phyloP scores from a whole-genome alignment of 2,113 vertebrate genomes.

The Barbus barbus region DNA sequence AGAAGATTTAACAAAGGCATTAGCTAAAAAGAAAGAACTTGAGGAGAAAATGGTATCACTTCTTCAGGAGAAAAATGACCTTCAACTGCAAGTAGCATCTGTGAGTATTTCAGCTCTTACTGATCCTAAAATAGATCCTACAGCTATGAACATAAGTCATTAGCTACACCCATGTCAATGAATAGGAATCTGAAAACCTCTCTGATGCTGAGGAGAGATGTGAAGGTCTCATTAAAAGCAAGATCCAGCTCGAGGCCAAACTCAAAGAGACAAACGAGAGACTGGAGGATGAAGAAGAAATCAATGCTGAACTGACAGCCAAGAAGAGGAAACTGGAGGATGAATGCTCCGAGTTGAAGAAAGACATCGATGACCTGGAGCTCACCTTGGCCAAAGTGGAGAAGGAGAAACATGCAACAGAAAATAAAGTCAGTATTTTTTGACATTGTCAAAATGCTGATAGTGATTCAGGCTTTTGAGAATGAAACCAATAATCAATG shows the following conservation, averaged over 20 bases:
- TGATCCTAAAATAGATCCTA: no score
- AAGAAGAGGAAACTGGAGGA: slow-evolving; percentile 60
- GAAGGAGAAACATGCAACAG: slow-evolving; percentile 35
- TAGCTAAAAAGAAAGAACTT: slow-evolving; percentile 54
- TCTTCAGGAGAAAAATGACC: slow-evolving; percentile 57
- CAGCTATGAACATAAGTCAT: no score
- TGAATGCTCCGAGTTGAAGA: slow-evolving; percentile 60
- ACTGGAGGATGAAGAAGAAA: slow-evolving; percentile 79
- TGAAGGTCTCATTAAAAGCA: slow-evolving; percentile 61
- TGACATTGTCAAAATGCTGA: no score
- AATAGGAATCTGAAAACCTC: slow-evolving; percentile 64
- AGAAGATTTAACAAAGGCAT: slow-evolving; percentile 36
- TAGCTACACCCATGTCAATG: no score
- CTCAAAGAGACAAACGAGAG: slow-evolving; percentile 67
- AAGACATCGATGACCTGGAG: slow-evolving; percentile 44
- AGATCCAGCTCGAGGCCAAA: slow-evolving; percentile 61
- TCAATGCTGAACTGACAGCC: slow-evolving; percentile 73
- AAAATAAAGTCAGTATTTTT: slow-evolving; percentile 64
- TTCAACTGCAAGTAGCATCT: slow-evolving; percentile 54
- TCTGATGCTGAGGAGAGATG: slow-evolving; percentile 61
- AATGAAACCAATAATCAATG: no score
- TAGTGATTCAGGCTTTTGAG: no score
- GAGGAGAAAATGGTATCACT: slow-evolving; percentile 56
- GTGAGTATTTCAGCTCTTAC: slow-evolving; percentile 70
- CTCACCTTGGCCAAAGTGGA: slow-evolving; percentile 59